Evolutionary conservation across 2,888 invertebrate species (phyloP).

Genomic region (Drosophila robusta): DNA sequence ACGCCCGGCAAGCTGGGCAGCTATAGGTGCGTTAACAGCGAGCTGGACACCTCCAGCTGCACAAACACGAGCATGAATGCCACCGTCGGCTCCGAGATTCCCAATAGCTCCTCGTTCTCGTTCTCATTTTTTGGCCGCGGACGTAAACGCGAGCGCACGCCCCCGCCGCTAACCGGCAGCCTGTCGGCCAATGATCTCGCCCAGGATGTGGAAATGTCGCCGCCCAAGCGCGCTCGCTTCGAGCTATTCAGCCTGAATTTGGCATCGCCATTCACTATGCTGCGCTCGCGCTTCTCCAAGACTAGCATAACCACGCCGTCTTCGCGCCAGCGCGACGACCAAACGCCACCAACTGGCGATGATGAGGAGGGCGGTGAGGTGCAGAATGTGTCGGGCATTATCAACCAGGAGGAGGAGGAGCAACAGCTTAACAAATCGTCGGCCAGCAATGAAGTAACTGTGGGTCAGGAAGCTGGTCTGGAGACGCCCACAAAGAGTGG

Average conservation of each 20-base stretch:
- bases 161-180: slow-evolving; percentile 56
- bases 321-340: slow-evolving; percentile 63
- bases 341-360: slow-evolving; percentile 46
- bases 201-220: slow-evolving; percentile 78
- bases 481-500: slow-evolving; percentile 62
- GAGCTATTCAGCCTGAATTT: slow-evolving; percentile 79
- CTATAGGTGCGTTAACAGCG: slow-evolving; percentile 80
- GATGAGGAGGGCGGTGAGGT: slow-evolving; percentile 76
- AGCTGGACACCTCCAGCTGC: slow-evolving; percentile 78
- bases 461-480: slow-evolving; percentile 63
- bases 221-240: slow-evolving; percentile 82
- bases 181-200: slow-evolving; percentile 75
- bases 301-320: slow-evolving; percentile 80
- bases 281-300: slow-evolving; percentile 82
- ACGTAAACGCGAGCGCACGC: slow-evolving; percentile 83
- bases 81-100: slow-evolving; percentile 84
- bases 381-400: slow-evolving; percentile 80
- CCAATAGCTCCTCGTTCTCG: slow-evolving; percentile 81
- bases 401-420: slow-evolving; percentile 73
- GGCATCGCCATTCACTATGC: slow-evolving; percentile 82
- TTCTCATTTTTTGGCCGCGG: slow-evolving; percentile 83
- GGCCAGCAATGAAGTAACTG: slow-evolving; percentile 56
- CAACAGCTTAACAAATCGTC: slow-evolving; percentile 52
- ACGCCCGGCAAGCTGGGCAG: slow-evolving; percentile 76
- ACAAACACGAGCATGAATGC: slow-evolving; percentile 84